Conservation (phyloP, 1,140 invertebrate genomes). For the Drosophila arizonae region DNA sequence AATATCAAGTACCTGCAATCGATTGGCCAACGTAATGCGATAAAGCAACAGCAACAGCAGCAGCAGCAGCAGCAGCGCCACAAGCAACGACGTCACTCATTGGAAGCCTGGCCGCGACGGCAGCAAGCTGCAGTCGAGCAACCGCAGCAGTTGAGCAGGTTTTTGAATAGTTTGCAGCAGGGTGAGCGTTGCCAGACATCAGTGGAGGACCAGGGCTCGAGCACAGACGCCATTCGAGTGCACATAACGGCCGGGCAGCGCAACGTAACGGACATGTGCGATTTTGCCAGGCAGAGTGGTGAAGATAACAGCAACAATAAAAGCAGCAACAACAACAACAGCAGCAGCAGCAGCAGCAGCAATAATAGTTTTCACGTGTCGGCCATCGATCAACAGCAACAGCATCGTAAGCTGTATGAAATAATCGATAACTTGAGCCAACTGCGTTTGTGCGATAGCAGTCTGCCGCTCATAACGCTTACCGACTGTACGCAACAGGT, state of each 20-base stretch:
- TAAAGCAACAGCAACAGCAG: constrained; percentile 25
- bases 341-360: constrained; percentile 16
- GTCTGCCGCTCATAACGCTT: constrained; percentile 71
- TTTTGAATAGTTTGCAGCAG: constrained; percentile 49
- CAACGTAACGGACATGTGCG: constrained; percentile 43
- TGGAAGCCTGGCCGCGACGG: constrained; percentile 29
- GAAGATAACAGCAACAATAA: constrained; percentile 7
- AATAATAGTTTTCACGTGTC: constrained; percentile 10
- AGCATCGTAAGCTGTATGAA: constrained; percentile 64
- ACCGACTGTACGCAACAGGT: constrained; percentile 76
- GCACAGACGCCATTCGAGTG: constrained; percentile 27
- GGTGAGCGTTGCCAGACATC: constrained; percentile 22
- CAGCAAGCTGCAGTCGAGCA: constrained; percentile 9
- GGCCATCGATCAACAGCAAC: constrained; percentile 35
- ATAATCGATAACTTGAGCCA: constrained; percentile 77
- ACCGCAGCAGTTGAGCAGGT: constrained; percentile 32
- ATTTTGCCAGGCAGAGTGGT: constrained; percentile 30
- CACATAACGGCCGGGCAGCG: constrained; percentile 26
- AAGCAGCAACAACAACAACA: constrained; percentile 6
- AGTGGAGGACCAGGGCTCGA: not conserved
- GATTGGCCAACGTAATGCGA: constrained; percentile 63
- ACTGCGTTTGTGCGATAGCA: constrained; percentile 53
- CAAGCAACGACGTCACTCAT: constrained; percentile 18
- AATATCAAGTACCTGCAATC: constrained; percentile 77
- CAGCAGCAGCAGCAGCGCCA: constrained; percentile 24